Conservation (phyloP, 2,888 invertebrate genomes). For the Salpingus planirostris region DNA sequence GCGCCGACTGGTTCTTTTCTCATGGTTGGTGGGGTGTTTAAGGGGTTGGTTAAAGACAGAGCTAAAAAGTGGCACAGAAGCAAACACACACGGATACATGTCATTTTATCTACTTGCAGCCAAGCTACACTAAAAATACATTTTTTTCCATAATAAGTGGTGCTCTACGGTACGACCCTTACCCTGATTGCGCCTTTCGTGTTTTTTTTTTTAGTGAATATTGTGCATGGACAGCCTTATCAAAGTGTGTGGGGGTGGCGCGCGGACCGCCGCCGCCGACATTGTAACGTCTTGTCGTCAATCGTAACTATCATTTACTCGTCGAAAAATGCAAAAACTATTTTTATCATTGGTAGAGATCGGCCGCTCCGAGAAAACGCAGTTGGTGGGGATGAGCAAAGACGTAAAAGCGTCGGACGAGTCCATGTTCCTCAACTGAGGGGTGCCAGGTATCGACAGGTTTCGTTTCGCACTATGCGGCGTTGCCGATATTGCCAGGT, state of each 20-base stretch:
- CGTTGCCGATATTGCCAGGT: no score
- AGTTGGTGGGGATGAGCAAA: no score
- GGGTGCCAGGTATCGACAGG: no score
- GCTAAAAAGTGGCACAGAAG: constrained; percentile 27
- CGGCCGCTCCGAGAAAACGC: no score
- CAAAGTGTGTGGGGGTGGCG: constrained; percentile 19
- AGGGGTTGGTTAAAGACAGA: constrained; percentile 30
- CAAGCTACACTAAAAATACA: constrained; percentile 35
- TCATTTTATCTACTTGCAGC: constrained; percentile 34
- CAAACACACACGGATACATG: constrained; percentile 34
- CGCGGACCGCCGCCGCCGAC: constrained; percentile 20
- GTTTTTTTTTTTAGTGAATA: constrained; percentile 23
- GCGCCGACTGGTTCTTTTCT: constrained; percentile 10
- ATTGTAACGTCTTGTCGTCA: no score
- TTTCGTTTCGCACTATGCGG: no score
- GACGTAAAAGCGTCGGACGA: no score
- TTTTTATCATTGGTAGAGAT: no score
- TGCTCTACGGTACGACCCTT: constrained; percentile 41
- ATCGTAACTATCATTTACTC: no score
- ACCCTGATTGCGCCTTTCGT: constrained; percentile 41
- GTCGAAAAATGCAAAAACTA: no score
- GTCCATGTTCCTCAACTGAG: no score
- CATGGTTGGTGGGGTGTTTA: constrained; percentile 36
- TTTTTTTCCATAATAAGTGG: no score
- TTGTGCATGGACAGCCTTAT: constrained; percentile 41